Base-by-base conservation (phyloP, 2,888 invertebrate genomes). In the Xestia ashworthii region DNA sequence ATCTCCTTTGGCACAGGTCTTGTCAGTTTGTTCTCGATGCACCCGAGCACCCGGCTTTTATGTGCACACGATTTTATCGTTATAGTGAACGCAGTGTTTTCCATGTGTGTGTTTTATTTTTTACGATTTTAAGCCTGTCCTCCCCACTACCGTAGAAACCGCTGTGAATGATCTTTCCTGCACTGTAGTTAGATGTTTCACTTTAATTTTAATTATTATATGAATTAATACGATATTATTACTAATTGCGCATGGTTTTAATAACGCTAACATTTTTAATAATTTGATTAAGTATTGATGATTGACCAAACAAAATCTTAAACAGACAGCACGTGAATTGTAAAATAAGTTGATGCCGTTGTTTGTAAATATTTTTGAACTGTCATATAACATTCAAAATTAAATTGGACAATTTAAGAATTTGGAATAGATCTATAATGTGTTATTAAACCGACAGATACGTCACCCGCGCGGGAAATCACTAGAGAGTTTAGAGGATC, bases 401-500 rank as follows among this genome's bases (percentile, higher is more conserved):
- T 53, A 12, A 70, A 78, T 75, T 86, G 3, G 44, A 12, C 25
- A 70, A 32, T 41, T 73, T 50, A 5, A 12, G 53, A 64, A 75
- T 48, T 9, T 6, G n/a, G 60, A 19, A 73, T 78, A 44, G 78
- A 74, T 79, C 72, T 76, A 86, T 79, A 83, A 78, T 50, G 55
- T 75, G 19, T 50, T 53, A 65, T 38, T 73, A 84, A 86, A 78
- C 90, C 95, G 93, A 87, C 97, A 98, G 98, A 98, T 98, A 88
- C 97, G 98, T 91, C 98, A 98, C 89, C 98, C 98, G 74, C 97
- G 98, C 88, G 98, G 98, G 68, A 98, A 98, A 95, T 98, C 98
- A 38, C 97, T 98, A 88, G 98, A 98, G 95, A 98, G 98, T 85
- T 96, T 98, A 85, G 98, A 98, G 93, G 98, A 98, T 90, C 98